Evolutionary conservation across 2,113 vertebrate species (phyloP).

Genomic region (Percopsis transmontana): DNA sequence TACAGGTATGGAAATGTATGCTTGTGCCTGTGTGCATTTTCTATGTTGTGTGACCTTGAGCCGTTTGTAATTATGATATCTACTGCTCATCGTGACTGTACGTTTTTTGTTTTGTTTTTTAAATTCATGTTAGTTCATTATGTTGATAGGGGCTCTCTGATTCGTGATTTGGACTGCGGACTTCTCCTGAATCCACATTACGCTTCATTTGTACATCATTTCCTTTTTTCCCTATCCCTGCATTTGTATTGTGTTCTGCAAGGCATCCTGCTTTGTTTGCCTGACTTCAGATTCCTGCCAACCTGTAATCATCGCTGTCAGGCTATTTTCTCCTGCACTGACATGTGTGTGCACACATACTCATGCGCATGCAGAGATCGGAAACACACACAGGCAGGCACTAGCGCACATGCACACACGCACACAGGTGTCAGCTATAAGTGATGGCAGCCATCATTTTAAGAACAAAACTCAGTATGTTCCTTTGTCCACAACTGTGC

Average conservation of each 20-base stretch:
- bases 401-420: not conserved
- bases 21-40: not conserved
- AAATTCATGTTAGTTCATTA: not conserved
- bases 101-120: too few species aligned
- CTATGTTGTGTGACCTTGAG: not conserved
- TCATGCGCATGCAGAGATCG: not conserved
- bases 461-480: slow-evolving; percentile 25
- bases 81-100: not conserved
- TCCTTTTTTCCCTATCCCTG: not conserved
- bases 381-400: not conserved
- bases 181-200: not conserved
- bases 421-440: slow-evolving; percentile 38
- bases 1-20: not conserved
- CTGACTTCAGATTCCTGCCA: slow-evolving; percentile 33
- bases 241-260: not conserved
- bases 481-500: not conserved
- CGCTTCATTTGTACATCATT: not conserved
- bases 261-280: slow-evolving; percentile 10
- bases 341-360: not conserved
- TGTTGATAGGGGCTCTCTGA: not conserved
- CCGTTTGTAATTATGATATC: not conserved
- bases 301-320: slow-evolving; percentile 47
- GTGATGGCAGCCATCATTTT: slow-evolving; percentile 39
- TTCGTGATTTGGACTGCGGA: not conserved
- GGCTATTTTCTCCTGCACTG: slow-evolving; percentile 13